A percentile compares a stretch with the other conserved stretches of the same genome.
These are phyloP conservation scores for Hypomecis punctinalis DNA, from an alignment of 2,888 invertebrate species.

Conservation along the genomic window DNA sequence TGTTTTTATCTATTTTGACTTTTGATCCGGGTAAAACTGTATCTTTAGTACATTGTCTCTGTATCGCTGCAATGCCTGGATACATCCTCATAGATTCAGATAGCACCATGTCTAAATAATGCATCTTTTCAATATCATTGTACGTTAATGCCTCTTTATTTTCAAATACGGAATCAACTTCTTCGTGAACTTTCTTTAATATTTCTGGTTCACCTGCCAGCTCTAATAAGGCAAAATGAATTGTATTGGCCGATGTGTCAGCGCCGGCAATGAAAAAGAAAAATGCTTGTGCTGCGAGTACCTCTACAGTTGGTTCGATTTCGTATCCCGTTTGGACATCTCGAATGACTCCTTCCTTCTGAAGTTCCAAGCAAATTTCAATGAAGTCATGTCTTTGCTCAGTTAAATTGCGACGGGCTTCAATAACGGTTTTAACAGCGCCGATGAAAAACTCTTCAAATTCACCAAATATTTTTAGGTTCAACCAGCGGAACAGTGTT, in stretches of 20 bases:
- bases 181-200: constrained; percentile 64
- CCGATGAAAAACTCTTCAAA: constrained; percentile 64
- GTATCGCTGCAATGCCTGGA: constrained; percentile 62
- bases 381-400: constrained; percentile 62
- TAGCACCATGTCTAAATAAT: constrained; percentile 71
- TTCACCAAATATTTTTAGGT: constrained; percentile 60
- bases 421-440: constrained; percentile 59
- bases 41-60: constrained; percentile 59
- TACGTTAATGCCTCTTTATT: constrained; percentile 57
- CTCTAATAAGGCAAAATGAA: constrained; percentile 67
- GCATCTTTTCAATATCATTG: constrained; percentile 60
- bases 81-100: constrained; percentile 66
- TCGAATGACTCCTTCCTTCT: constrained; percentile 58
- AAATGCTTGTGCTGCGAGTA: constrained; percentile 74
- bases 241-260: constrained; percentile 70
- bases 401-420: constrained; percentile 49
- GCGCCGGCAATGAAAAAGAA: constrained; percentile 77
- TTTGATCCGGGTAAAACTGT: constrained; percentile 58
- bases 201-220: constrained; percentile 66
- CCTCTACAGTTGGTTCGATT: constrained; percentile 60
- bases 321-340: constrained; percentile 59
- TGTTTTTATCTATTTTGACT: constrained; percentile 55
- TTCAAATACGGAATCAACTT: constrained; percentile 65
- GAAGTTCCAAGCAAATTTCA: constrained; percentile 63
- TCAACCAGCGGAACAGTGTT: constrained; percentile 51